Conservation (phyloP, 1,140 invertebrate genomes). For the Pseudomyrmex flavicornis region DNA sequence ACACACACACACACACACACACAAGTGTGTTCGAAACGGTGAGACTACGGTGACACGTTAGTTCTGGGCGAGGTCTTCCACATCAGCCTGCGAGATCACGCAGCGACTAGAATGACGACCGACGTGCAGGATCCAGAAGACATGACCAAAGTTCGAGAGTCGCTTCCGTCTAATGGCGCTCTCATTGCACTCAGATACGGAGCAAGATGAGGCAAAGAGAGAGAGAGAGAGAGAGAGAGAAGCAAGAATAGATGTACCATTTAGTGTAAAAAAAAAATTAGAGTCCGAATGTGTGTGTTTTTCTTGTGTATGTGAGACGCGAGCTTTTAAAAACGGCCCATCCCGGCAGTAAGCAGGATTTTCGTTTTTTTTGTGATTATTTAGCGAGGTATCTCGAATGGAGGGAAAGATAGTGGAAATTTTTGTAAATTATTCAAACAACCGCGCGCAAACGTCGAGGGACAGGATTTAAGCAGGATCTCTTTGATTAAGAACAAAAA, state of each 20-base stretch:
- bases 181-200: neutral
- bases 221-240: neutral
- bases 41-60: neutral
- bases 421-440: slow-evolving; percentile 39
- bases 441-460: neutral
- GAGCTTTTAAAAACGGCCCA: neutral
- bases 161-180: neutral
- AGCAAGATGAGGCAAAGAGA: neutral
- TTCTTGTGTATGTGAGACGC: neutral
- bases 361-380: slow-evolving; percentile 16
- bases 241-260: slow-evolving; percentile 3
- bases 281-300: neutral
- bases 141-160: neutral
- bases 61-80: slow-evolving; percentile 1
- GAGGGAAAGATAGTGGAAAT: neutral
- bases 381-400: slow-evolving; percentile 8
- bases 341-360: neutral
- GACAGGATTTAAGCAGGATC: neutral
- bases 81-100: neutral
- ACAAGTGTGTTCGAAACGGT: neutral
- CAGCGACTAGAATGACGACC: neutral
- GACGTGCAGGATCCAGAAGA: neutral
- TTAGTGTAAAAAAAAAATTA: slow-evolving; percentile 8
- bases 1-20: neutral
- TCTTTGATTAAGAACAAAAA: neutral